Conservation (phyloP, 2,113 vertebrate species). For the Psilopsiagon aymara region DNA sequence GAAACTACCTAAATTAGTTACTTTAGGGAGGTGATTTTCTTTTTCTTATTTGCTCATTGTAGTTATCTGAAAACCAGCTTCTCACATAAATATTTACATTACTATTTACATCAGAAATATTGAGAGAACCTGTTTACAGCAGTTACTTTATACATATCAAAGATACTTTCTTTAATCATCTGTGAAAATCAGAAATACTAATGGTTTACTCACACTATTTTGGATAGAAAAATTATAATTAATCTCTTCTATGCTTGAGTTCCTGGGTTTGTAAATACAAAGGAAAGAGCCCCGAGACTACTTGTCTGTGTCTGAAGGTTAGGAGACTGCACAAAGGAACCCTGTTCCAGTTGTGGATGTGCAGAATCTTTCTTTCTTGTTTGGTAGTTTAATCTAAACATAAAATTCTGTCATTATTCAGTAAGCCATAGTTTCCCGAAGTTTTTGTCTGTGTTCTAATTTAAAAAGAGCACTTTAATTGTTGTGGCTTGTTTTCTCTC, state of each 20-base stretch:
- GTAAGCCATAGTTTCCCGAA: not conserved
- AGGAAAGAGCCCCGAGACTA: not conserved
- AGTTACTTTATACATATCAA: not conserved
- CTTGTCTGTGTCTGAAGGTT: not conserved
- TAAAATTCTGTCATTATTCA: not conserved
- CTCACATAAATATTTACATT: not conserved
- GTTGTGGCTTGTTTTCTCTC: not conserved
- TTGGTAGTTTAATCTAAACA: not conserved
- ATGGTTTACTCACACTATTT: not conserved
- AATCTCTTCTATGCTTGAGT: not conserved
- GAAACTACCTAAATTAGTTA: not conserved
- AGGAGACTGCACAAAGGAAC: not conserved
- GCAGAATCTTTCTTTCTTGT: not conserved
- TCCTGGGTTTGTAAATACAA: not conserved
- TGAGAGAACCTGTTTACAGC: not conserved
- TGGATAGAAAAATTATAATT: not conserved
- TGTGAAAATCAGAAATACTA: not conserved
- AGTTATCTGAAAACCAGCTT: not conserved
- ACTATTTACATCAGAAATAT: not conserved
- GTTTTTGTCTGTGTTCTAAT: not conserved
- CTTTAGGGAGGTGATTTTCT: not conserved
- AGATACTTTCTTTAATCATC: not conserved
- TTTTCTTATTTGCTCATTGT: not conserved
- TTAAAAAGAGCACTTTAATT: not conserved
- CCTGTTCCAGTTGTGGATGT: not conserved